Conservation (phyloP, 2,888 invertebrate genomes). For the Clostera curtula region DNA sequence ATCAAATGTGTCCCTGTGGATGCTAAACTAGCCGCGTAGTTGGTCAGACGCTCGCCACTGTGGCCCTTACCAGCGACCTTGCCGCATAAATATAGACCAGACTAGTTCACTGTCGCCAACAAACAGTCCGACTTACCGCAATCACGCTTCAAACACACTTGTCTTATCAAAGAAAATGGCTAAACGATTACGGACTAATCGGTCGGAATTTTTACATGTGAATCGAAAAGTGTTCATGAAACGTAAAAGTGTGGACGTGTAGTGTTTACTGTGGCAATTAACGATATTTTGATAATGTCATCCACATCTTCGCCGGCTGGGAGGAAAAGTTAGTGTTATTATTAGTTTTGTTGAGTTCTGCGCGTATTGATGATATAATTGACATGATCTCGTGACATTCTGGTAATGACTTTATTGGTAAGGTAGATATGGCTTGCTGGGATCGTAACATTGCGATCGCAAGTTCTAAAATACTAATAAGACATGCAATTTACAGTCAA, state of each 20-base stretch:
- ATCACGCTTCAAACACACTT: conserved; percentile 37
- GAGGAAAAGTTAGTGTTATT: conserved; percentile 60
- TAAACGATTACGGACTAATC: conserved; percentile 58
- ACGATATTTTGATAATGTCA: conserved; percentile 59
- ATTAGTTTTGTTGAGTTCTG: conserved; percentile 29
- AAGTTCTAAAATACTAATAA: no score
- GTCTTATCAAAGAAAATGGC: conserved; percentile 71
- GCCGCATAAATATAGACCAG: conserved; percentile 57
- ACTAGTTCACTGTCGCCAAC: conserved; percentile 54
- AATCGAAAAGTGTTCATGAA: conserved; percentile 49
- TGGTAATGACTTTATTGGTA: background rate
- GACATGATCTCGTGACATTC: background rate
- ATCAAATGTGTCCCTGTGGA: conserved; percentile 13
- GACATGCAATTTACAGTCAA: no score
- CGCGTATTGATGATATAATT: conserved; percentile 9
- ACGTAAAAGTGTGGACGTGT: conserved; percentile 46
- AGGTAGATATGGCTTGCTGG: no score
- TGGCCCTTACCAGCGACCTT: conserved; percentile 59
- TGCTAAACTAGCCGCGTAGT: conserved; percentile 29
- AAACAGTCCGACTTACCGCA: conserved; percentile 32
- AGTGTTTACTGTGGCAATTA: conserved; percentile 32
- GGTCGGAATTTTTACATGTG: conserved; percentile 36
- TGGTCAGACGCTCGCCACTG: conserved; percentile 36
- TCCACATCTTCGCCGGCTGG: conserved; percentile 52
- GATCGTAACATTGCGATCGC: no score